phyloP scores from a whole-genome alignment of 2,113 vertebrate genomes.

The Cyrtonyx montezumae region DNA sequence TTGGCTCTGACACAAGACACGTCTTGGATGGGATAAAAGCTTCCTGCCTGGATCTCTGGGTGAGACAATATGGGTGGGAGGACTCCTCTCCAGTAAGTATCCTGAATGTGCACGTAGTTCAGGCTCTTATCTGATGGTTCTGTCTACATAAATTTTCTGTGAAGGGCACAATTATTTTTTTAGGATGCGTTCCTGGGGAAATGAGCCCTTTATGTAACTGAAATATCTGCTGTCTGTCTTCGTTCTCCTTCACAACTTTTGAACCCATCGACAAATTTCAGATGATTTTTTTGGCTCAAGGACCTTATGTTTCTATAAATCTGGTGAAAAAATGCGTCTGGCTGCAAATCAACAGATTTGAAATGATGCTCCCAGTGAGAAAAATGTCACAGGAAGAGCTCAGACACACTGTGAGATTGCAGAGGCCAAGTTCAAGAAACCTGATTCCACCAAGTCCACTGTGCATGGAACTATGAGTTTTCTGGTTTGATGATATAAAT shows the following conservation, averaged over 20 bases:
- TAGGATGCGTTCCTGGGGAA: neutral
- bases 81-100: neutral
- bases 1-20: neutral
- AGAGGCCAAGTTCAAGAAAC: neutral
- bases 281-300: neutral
- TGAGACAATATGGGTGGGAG: neutral
- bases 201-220: neutral
- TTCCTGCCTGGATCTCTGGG: neutral
- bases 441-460: neutral
- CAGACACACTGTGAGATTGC: neutral
- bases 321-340: neutral
- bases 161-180: constrained; percentile 4
- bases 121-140: neutral
- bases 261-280: neutral
- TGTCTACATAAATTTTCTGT: neutral
- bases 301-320: neutral
- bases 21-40: neutral
- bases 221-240: neutral
- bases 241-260: neutral
- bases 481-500: neutral
- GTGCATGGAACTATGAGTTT: neutral
- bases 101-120: neutral
- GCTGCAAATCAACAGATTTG: neutral
- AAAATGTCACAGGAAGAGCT: neutral
- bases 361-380: neutral